Evolutionary conservation across 1,140 invertebrate species (phyloP).

Genomic region (Heliothis subflexa): DNA sequence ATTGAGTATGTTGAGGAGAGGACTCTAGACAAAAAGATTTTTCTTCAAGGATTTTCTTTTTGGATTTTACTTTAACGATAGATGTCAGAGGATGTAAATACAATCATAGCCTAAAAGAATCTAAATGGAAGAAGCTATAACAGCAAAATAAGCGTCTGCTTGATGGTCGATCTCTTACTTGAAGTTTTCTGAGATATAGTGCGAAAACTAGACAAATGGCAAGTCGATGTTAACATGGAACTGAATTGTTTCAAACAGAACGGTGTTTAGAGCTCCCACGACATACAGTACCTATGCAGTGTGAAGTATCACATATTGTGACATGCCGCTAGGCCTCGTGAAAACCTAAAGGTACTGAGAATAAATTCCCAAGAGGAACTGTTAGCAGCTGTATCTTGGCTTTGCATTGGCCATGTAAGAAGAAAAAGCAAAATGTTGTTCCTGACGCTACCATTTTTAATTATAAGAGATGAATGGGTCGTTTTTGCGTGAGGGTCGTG

Average conservation of each 20-base stretch:
- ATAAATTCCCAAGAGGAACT: slow-evolving; percentile 27
- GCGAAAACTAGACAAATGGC: background rate
- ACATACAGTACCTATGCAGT: slow-evolving; percentile 28
- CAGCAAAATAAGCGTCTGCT: too few species aligned
- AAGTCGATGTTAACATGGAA: background rate
- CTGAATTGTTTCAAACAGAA: slow-evolving; percentile 28
- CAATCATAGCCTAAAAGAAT: too few species aligned
- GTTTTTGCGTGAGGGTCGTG: slow-evolving; percentile 7
- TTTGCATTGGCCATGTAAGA: slow-evolving; percentile 22
- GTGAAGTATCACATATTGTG: slow-evolving; percentile 30
- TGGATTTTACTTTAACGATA: too few species aligned
- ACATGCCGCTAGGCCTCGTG: slow-evolving; percentile 12
- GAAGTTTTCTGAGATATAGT: too few species aligned
- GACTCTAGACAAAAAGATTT: too few species aligned
- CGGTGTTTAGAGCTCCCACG: slow-evolving; percentile 31
- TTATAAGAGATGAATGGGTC: slow-evolving; percentile 23
- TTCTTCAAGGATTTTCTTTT: too few species aligned
- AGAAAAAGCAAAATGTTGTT: slow-evolving; percentile 22
- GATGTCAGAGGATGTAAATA: too few species aligned
- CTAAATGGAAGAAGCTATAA: too few species aligned
- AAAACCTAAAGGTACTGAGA: slow-evolving; percentile 5
- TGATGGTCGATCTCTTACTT: too few species aligned
- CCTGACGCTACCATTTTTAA: slow-evolving; percentile 35
- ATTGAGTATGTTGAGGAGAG: too few species aligned
- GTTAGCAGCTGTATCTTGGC: slow-evolving; percentile 18